These are phyloP conservation scores for Sericinus montela DNA, from an alignment of 2,888 invertebrate species.

Conservation along the genomic window DNA sequence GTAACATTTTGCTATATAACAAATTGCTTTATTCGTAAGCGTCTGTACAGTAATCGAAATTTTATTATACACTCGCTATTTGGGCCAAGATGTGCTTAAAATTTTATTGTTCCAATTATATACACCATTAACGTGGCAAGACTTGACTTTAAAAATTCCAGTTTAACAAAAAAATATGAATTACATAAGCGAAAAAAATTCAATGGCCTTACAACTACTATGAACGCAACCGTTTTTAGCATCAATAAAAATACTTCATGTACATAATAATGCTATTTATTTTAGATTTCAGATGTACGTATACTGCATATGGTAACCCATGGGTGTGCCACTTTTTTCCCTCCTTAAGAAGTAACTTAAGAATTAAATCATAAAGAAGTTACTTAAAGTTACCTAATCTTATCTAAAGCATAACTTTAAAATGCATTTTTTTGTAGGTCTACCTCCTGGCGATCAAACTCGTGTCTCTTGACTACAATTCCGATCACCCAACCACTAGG, in stretches of 20 bases:
- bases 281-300: no score
- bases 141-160: conserved; percentile 2
- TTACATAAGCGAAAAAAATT: neutral
- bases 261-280: neutral
- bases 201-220: neutral
- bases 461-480: no score
- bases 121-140: conserved; percentile 9
- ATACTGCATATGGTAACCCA: no score
- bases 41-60: conserved; percentile 3
- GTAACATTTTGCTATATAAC: neutral
- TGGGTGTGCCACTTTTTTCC: no score
- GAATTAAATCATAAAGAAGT: no score
- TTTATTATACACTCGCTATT: conserved; percentile 15
- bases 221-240: neutral
- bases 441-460: no score
- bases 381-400: no score
- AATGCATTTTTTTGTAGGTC: no score
- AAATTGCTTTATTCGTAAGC: conserved; percentile 15
- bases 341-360: no score
- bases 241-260: conserved; percentile 6
- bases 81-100: conserved; percentile 7
- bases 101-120: conserved; percentile 18
- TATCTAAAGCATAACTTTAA: no score
- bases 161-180: conserved; percentile 4
- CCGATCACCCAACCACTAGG: no score